Evolutionary conservation across 2,797 vertebrate species (phyloP), one percentile per base, ranked within the genome.

Genomic region (Hozukius guyotensis): DNA sequence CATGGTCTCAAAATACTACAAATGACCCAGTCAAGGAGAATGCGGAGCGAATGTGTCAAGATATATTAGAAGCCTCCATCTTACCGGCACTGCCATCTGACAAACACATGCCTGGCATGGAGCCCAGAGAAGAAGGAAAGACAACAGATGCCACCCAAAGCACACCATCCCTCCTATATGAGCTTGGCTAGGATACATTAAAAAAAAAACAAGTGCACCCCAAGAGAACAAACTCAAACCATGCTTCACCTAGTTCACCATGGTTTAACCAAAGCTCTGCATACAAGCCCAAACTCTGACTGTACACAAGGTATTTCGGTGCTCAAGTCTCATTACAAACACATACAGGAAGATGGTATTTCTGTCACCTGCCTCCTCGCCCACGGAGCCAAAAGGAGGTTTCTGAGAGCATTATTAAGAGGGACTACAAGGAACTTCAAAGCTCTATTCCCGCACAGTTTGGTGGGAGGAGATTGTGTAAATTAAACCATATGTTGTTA

Each of bases 101-200:
- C 92, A 92, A 94, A 92, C 91, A 87, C 86, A 85, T 68, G 84
- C 80, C 90, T 96, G 94, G 94, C 94, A 72, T 16, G 70, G 65
- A 77, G 93, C 94, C 94, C 84, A 73, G 91, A 87, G 71, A 77
- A 91, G 80, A 82, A 75, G 78, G 87, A 85, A 87, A 91, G 90
- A 92, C 88, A 93, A 92, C 94, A 96, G 94, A 95, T 96, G 94
- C 88, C 90, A 92, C 89, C 88, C 84, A 82, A 88, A 89, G 88
- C 59, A 79, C 78, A 73, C 79, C 82, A 85, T 80, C 73, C 86
- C 78, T 91, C 82, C 83, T 88, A 68, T 60, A 55, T 49, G 67
- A 89, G 88, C 68, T 74, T 55, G 75, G 68, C 65, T 32, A 75
- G 82, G 81, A 84, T 63, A 81, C 81, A 82, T 81, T 6, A 62